Conservation (phyloP, 2,797 vertebrate species). For the Nothura maculosa region DNA sequence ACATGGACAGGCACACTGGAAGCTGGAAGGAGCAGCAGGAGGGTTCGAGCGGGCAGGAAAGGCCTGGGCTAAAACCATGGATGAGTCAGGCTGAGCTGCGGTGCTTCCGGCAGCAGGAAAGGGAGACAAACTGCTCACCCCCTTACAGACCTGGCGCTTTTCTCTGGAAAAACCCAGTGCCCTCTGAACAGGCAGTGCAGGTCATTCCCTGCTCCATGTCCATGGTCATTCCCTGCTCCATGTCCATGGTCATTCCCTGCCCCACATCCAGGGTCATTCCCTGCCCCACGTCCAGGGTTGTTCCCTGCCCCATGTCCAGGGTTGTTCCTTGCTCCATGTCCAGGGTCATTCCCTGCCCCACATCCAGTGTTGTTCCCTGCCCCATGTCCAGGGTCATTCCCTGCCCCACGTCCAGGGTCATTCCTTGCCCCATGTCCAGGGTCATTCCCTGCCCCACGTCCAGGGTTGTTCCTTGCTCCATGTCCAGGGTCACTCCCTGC, state of each 20-base stretch:
- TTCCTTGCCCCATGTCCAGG: not conserved
- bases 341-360: not conserved
- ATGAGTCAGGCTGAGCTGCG: rapidly evolving
- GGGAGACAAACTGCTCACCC: not conserved
- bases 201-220: not conserved
- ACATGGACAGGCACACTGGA: rapidly evolving
- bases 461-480: not conserved
- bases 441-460: not conserved
- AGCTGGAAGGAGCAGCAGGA: rapidly evolving
- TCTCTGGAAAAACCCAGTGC: rapidly evolving
- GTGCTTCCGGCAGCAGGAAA: rapidly evolving
- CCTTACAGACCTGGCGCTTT: rapidly evolving
- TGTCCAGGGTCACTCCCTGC: not conserved
- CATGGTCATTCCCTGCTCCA: not conserved
- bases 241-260: too few relatives aligned
- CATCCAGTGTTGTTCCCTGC: not conserved
- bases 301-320: not conserved
- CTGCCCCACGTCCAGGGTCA: not conserved
- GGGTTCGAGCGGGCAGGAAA: rapidly evolving
- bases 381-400: not conserved
- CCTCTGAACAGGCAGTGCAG: rapidly evolving
- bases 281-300: not conserved
- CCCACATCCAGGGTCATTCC: too few relatives aligned
- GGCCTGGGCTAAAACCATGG: rapidly evolving
- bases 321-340: not conserved